A percentile compares a stretch with the other conserved stretches of the same genome.
These are phyloP conservation scores for Ptychadena robeensis DNA, from an alignment of 2,797 vertebrate species.

Conservation along the genomic window DNA sequence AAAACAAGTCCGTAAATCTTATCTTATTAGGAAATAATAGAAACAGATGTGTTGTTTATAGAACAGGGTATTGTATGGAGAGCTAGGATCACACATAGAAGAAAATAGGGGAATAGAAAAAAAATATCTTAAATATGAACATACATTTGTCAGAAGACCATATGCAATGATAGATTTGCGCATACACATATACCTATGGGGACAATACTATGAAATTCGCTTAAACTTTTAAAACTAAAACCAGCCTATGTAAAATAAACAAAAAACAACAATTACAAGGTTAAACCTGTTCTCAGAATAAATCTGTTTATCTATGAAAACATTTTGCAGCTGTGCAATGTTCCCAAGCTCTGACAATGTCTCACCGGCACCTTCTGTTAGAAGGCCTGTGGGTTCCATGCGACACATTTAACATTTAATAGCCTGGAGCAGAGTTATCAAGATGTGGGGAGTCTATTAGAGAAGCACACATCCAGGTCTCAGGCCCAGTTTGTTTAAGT, in stretches of 20 bases:
- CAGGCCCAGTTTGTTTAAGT: not conserved
- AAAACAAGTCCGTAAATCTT: not conserved
- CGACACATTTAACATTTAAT: not conserved
- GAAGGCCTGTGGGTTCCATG: not conserved
- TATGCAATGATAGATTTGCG: not conserved
- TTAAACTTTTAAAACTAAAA: not conserved
- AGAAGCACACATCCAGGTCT: not conserved
- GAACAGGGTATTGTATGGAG: not conserved
- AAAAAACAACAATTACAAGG: not conserved
- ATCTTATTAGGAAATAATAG: not conserved
- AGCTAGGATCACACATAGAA: not conserved
- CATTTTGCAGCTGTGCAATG: not conserved
- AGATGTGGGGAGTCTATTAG: not conserved
- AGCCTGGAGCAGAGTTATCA: not conserved
- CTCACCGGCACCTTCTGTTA: not conserved
- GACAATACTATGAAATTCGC: not conserved
- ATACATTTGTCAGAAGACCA: not conserved
- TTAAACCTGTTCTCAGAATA: not conserved
- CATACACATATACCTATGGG: not conserved
- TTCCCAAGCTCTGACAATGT: not conserved
- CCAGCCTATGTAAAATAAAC: not conserved
- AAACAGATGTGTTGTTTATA: conserved; percentile 7
- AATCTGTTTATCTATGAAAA: conserved; percentile 4
- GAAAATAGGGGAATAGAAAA: not conserved
- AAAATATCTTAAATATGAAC: not conserved